These are phyloP conservation scores for Neoseiulus cucumeris DNA, from an alignment of 1,140 invertebrate genomes.

Conservation along the genomic window DNA sequence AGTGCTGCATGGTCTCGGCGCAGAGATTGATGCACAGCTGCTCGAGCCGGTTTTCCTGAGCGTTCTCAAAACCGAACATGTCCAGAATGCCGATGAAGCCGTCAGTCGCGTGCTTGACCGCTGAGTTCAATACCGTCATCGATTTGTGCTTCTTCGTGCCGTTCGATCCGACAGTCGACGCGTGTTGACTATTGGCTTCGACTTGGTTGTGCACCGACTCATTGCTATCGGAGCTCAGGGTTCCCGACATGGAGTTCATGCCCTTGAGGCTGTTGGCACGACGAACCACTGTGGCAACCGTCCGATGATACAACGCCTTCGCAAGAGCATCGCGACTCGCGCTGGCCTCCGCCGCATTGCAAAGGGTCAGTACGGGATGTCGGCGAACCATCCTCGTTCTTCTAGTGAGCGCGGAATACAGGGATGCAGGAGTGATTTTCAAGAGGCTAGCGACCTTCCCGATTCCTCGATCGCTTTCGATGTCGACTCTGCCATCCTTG, in stretches of 20 bases:
- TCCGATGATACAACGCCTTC: slow-evolving; percentile 78
- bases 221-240: slow-evolving; percentile 68
- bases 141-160: slow-evolving; percentile 54
- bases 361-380: slow-evolving; percentile 59
- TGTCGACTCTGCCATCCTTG: slow-evolving; percentile 31
- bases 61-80: slow-evolving; percentile 89
- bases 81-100: slow-evolving; percentile 84
- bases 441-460: slow-evolving; percentile 61
- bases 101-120: slow-evolving; percentile 74
- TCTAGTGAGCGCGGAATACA: slow-evolving; percentile 59
- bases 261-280: slow-evolving; percentile 75
- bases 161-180: slow-evolving; percentile 59
- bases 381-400: slow-evolving; percentile 59
- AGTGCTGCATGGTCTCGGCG: slow-evolving; percentile 91
- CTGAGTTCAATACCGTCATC: slow-evolving; percentile 74
- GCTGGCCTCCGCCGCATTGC: slow-evolving; percentile 60
- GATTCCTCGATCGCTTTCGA: slow-evolving; percentile 34
- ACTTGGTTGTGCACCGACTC: slow-evolving; percentile 67
- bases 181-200: slow-evolving; percentile 44
- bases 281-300: slow-evolving; percentile 78
- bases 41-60: slow-evolving; percentile 54
- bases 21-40: slow-evolving; percentile 85
- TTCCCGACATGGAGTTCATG: slow-evolving; percentile 58
- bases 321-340: slow-evolving; percentile 67
- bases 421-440: slow-evolving; percentile 49